Evolutionary conservation across 2,888 invertebrate species (phyloP).

Genomic region (Agrochola macilenta): DNA sequence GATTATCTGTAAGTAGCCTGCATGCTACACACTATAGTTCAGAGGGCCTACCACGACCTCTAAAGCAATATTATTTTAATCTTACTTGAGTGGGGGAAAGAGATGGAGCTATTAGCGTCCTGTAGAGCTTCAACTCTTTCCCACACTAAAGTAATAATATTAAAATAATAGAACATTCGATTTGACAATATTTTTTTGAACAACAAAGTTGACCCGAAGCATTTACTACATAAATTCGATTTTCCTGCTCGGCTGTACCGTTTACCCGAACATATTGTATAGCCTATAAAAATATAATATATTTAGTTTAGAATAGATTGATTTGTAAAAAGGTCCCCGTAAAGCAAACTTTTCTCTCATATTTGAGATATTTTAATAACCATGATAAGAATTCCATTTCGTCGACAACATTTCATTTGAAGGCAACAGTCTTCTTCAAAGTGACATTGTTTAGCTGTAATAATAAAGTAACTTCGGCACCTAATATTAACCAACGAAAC

Average conservation of each 20-base stretch:
- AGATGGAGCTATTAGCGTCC: too few species aligned
- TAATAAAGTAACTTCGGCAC: slow-evolving; percentile 5
- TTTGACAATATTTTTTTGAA: background rate
- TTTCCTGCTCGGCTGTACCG: too few species aligned
- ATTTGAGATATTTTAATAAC: background rate
- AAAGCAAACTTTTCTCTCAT: background rate
- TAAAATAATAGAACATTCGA: background rate
- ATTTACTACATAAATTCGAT: background rate
- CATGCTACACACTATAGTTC: too few species aligned
- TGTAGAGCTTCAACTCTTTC: too few species aligned
- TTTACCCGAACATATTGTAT: background rate
- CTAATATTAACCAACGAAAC: slow-evolving; percentile 17
- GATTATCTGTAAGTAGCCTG: too few species aligned
- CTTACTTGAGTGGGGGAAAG: too few species aligned
- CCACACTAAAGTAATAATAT: too few species aligned
- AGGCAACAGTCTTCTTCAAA: background rate
- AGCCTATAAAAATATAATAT: background rate
- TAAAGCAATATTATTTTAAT: too few species aligned
- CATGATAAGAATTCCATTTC: background rate
- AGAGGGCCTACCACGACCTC: too few species aligned
- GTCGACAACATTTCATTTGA: background rate
- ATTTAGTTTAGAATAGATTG: background rate
- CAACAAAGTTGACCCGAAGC: background rate
- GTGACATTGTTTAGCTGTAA: background rate
- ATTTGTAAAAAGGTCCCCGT: background rate